Conservation (phyloP, 2,797 vertebrate species). For the Mormyrops boulengeri region DNA sequence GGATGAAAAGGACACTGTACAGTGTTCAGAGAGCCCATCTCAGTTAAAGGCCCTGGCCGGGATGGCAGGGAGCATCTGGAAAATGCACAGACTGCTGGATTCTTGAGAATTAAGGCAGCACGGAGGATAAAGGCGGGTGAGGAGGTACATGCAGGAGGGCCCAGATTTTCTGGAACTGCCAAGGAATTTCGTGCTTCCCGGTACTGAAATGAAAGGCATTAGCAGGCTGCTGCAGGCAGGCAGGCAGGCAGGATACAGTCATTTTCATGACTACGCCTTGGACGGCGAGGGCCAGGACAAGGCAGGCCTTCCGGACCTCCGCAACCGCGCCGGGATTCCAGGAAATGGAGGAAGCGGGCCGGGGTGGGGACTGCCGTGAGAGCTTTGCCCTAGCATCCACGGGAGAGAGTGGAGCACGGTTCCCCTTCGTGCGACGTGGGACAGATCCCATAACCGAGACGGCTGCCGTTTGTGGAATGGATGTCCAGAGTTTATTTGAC, state of each 20-base stretch:
- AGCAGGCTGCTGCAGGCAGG: conserved; percentile 39
- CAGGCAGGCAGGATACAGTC: conserved; percentile 38
- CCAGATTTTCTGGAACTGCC: conserved; percentile 22
- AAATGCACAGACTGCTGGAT: neutral
- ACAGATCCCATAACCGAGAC: neutral
- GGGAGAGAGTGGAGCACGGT: neutral
- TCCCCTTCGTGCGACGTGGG: neutral
- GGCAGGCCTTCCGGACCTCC: conserved; percentile 22
- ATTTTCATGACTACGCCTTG: conserved; percentile 39
- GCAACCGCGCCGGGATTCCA: conserved; percentile 13
- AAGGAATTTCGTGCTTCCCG: conserved; percentile 27
- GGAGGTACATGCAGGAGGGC: conserved; percentile 14
- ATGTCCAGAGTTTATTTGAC: conserved; percentile 4
- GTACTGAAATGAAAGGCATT: conserved; percentile 41
- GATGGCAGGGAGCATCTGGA: neutral
- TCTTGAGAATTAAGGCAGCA: conserved; percentile 3
- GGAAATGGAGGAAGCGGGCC: neutral
- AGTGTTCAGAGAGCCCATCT: neutral
- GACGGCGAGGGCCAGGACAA: conserved; percentile 31
- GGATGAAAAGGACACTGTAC: neutral
- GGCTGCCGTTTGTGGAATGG: neutral
- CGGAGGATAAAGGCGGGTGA: neutral
- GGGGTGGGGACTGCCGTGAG: neutral
- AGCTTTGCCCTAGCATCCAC: neutral
- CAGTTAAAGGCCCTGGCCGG: neutral